Base-by-base conservation (phyloP, 2,888 invertebrate genomes). In the Actias luna region DNA sequence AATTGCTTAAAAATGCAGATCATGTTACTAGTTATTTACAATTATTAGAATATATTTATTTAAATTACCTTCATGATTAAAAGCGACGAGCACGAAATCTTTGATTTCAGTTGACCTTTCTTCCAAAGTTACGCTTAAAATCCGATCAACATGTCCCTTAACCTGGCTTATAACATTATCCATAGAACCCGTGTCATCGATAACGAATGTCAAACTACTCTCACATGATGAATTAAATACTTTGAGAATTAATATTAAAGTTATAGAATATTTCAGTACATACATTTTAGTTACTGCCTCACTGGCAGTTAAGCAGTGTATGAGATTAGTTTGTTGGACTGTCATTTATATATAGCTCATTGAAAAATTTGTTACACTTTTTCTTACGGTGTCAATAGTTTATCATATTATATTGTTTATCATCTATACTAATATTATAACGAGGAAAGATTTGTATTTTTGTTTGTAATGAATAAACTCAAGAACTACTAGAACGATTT, bases 161-260 rank as follows among this genome's bases (percentile, higher is more conserved):
- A 82, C 79, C 65, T 70, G 59, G 0, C 52, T 16, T 14, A 79
- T 79, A 39, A 79, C 82, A 5, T 65, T 5, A 0, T 0, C 0
- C 84, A 84, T 84, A 0, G 83, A 83, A 0, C 0, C 4, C 1
- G 84, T 83, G 8, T 77, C 72, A 42, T 84, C 84, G 4, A 83
- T 81, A 1, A 79, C 80, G 61, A 83, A 81, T 2, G 76, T 73
- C 8, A 84, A 69, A 66, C 80, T 82, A 22, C 39, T 10, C 59
- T 42, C 27, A n/a, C 39, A 59, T 36, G 59, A 59, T 42, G 42
- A 35, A 8, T 42, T 25, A 3, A 59, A 42, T 7, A 39, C 27
- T 27, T 59, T 36, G 14, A 59, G 27, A 25, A 59, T 5, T 14
- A 59, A 29, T 7, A 59, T 27, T 5, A 59, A 27, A 8, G 42